Conservation (phyloP, 2,888 invertebrate genomes). For the Aphidius colemani region DNA sequence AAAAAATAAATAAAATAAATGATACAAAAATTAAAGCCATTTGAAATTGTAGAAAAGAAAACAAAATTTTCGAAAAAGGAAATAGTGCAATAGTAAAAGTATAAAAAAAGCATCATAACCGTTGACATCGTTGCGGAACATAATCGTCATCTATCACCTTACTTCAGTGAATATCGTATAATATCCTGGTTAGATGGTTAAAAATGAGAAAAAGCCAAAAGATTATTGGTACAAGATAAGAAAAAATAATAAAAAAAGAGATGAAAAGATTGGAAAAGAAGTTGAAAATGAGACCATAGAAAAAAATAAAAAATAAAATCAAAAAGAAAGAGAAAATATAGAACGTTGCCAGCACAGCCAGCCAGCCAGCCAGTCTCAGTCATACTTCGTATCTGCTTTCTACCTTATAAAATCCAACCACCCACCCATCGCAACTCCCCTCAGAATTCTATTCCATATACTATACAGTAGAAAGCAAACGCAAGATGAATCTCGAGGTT, state of each 20-base stretch:
- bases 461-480: slow-evolving; percentile 37
- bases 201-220: no score
- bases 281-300: slow-evolving; percentile 13
- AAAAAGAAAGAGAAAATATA: slow-evolving; percentile 33
- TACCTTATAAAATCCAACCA: slow-evolving; percentile 19
- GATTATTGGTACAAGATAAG: slow-evolving; percentile 30
- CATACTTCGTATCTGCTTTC: slow-evolving; percentile 21
- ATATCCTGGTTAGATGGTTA: slow-evolving; percentile 50
- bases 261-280: slow-evolving; percentile 24
- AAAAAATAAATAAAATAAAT: no score
- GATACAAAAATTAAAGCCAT: no score
- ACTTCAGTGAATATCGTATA: slow-evolving; percentile 51
- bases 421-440: slow-evolving; percentile 6
- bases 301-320: slow-evolving; percentile 13
- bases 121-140: slow-evolving; percentile 49
- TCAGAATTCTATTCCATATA: slow-evolving; percentile 26
- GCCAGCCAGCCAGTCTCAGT: slow-evolving; percentile 38
- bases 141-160: slow-evolving; percentile 55
- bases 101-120: slow-evolving; percentile 26
- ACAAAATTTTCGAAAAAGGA: slow-evolving; percentile 8
- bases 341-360: slow-evolving; percentile 44
- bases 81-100: slow-evolving; percentile 19
- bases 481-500: slow-evolving; percentile 54
- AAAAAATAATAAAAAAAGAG: slow-evolving; percentile 29
- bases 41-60: background rate